These are phyloP conservation scores for Atherinosoma microstoma DNA, from an alignment of 2,797 vertebrate species.

Conservation along the genomic window DNA sequence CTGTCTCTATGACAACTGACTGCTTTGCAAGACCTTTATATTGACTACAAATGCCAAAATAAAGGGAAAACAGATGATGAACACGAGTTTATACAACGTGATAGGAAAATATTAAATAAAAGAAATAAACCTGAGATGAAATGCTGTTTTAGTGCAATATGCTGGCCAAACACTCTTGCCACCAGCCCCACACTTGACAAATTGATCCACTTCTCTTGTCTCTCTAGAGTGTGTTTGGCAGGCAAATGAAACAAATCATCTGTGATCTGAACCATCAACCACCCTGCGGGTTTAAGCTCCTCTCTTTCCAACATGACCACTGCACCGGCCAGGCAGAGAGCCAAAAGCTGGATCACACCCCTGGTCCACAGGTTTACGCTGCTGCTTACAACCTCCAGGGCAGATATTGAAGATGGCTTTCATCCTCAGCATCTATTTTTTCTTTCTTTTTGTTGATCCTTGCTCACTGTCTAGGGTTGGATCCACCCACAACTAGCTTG, in stretches of 20 bases:
- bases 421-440: background rate
- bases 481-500: conserved; percentile 18
- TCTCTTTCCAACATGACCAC: conserved; percentile 22
- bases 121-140: background rate
- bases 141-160: conserved; percentile 2
- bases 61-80: conserved; percentile 5
- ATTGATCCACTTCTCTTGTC: conserved; percentile 47
- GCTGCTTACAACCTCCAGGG: conserved; percentile 2
- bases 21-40: conserved; percentile 51
- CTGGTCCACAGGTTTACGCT: background rate
- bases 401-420: conserved; percentile 1
- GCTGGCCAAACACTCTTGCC: conserved; percentile 23
- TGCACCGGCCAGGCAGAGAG: conserved; percentile 12
- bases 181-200: conserved; percentile 27
- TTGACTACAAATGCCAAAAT: conserved; percentile 34
- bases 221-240: conserved; percentile 51
- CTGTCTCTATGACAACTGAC: conserved; percentile 69
- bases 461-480: background rate
- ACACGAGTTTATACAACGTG: background rate
- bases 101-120: background rate
- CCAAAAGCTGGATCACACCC: conserved; percentile 5
- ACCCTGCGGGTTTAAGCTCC: conserved; percentile 43
- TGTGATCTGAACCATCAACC: conserved; percentile 36
- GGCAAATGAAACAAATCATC: conserved; percentile 56
- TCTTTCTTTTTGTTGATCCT: background rate